A percentile compares a stretch with the other conserved stretches of the same genome.
phyloP scores from a whole-genome alignment of 2,888 invertebrate genomes.

The Anticlea derivata region DNA sequence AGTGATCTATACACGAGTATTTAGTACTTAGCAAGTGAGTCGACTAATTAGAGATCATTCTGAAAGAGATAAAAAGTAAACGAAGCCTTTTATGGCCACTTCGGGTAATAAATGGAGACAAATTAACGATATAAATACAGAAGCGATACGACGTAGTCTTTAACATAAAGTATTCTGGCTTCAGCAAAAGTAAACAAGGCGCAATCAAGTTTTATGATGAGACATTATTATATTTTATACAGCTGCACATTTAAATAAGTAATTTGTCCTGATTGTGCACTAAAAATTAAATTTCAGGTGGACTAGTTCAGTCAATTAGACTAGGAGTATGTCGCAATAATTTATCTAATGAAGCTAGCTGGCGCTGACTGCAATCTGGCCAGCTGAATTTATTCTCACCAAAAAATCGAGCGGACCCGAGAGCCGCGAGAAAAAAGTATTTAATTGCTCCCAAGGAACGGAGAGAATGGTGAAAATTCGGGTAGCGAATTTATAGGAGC shows the following conservation, averaged over 20 bases:
- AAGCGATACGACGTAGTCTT: conserved; percentile 29
- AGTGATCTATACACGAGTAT: conserved; percentile 12
- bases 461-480: conserved; percentile 79
- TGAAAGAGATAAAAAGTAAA: conserved; percentile 37
- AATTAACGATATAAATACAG: conserved; percentile 27
- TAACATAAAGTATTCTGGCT: conserved; percentile 23
- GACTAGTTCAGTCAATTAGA: conserved; percentile 21
- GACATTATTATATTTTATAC: no score
- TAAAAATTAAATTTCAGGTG: background rate
- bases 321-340: conserved; percentile 56
- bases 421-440: conserved; percentile 73
- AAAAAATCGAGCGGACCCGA: conserved; percentile 63
- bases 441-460: conserved; percentile 81
- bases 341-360: conserved; percentile 67
- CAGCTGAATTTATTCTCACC: conserved; percentile 68
- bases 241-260: conserved; percentile 6
- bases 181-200: conserved; percentile 21
- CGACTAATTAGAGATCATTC: conserved; percentile 38
- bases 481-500: conserved; percentile 82
- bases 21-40: conserved; percentile 27
- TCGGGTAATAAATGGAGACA: conserved; percentile 31
- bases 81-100: conserved; percentile 34
- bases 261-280: background rate
- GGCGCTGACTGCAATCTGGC: conserved; percentile 69
- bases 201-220: conserved; percentile 20